phyloP scores from a whole-genome alignment of 2,113 vertebrate species.

The Hassar affinis region DNA sequence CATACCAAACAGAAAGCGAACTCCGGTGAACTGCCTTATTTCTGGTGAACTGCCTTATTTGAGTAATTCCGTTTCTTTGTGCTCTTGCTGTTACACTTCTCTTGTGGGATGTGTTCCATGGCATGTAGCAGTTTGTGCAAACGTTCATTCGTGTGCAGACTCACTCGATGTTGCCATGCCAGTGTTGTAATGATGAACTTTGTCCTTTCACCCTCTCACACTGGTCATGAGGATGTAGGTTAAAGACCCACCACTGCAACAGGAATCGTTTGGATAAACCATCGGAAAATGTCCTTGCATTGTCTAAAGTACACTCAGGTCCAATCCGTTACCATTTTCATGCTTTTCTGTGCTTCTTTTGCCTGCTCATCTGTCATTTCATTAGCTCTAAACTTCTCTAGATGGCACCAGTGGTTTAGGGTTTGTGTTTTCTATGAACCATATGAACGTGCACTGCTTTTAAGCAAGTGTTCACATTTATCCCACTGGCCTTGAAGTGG shows the following conservation, averaged over 20 bases:
- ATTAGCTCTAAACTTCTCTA: not conserved
- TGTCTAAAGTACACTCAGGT: conserved; percentile 17
- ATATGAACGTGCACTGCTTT: not conserved
- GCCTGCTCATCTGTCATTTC: conserved; percentile 33
- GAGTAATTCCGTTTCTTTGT: not conserved
- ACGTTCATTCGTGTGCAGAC: conserved; percentile 36
- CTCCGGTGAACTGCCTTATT: not conserved
- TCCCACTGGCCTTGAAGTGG: not conserved
- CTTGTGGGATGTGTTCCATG: not conserved
- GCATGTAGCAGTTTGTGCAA: conserved; percentile 44
- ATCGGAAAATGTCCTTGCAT: not conserved
- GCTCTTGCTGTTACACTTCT: not conserved
- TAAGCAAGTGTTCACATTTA: not conserved
- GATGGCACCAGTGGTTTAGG: conserved; percentile 19
- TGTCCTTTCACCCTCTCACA: conserved; percentile 40
- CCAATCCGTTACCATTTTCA: not conserved
- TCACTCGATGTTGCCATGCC: conserved; percentile 55
- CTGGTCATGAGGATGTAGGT: conserved; percentile 14
- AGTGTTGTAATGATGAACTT: conserved; percentile 67
- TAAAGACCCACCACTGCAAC: conserved; percentile 1
- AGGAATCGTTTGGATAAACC: conserved; percentile 1
- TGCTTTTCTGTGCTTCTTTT: not conserved
- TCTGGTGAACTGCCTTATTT: not conserved
- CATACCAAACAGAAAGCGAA: not conserved
- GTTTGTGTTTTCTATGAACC: not conserved